phyloP scores from a whole-genome alignment of 2,797 vertebrate species.

The Halcyon leucocephala region DNA sequence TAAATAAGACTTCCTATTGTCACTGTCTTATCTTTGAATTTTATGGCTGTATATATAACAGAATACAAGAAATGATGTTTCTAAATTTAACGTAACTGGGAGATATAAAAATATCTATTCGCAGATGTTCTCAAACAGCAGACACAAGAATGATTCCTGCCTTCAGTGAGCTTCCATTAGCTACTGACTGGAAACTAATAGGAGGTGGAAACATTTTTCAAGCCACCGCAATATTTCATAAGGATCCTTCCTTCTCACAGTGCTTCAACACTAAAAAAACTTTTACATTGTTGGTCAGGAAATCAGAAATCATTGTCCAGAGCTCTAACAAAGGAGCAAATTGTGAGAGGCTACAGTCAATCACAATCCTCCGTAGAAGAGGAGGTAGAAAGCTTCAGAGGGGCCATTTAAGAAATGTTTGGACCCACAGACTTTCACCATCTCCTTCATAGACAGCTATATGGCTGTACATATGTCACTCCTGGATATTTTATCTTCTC shows the following conservation, averaged over 20 bases:
- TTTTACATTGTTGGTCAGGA: not conserved
- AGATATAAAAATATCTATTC: constrained; percentile 37
- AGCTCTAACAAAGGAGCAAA: not conserved
- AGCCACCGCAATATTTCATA: not conserved
- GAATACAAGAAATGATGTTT: constrained; percentile 13
- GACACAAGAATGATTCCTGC: not conserved
- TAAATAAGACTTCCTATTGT: not conserved
- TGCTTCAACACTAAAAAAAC: not conserved
- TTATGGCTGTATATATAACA: not conserved
- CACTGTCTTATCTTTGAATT: not conserved
- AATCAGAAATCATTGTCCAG: not conserved
- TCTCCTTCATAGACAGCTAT: not conserved
- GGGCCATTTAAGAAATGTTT: not conserved
- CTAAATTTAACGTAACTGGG: constrained; percentile 17
- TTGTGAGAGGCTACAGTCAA: not conserved
- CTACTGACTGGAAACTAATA: constrained; percentile 9
- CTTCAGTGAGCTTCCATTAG: not conserved
- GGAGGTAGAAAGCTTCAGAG: not conserved
- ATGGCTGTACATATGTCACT: not conserved
- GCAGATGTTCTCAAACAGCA: constrained; percentile 41
- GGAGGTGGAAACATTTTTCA: constrained; percentile 5
- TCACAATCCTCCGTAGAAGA: not conserved
- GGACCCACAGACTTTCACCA: not conserved
- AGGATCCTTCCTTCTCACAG: not conserved
- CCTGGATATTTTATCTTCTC: not conserved